phyloP scores from a whole-genome alignment of 2,888 invertebrate species.

The Rotaria sp. region DNA sequence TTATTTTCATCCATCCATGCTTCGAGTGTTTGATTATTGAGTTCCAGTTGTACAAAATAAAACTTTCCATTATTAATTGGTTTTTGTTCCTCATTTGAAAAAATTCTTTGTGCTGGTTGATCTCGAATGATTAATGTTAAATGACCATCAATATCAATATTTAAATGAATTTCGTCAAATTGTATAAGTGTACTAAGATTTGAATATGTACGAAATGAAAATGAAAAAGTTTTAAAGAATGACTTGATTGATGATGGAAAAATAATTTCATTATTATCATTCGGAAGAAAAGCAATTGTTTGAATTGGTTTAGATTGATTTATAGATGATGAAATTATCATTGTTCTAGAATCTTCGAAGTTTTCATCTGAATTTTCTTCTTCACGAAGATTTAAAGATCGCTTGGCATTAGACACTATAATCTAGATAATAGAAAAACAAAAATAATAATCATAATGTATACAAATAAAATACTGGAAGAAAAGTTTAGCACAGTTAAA shows the following conservation, averaged over 20 bases:
- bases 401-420: neutral
- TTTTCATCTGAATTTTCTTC: neutral
- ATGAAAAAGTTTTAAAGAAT: neutral
- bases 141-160: conserved; percentile 13
- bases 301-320: neutral
- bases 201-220: neutral
- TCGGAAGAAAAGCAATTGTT: neutral
- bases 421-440: neutral
- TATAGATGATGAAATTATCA: neutral
- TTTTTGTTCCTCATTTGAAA: neutral
- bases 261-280: neutral
- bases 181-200: neutral
- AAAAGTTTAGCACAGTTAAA: too few species aligned
- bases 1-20: neutral
- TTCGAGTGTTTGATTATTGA: neutral
- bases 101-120: neutral
- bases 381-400: neutral
- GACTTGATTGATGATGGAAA: neutral
- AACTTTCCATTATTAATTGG: neutral
- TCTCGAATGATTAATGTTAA: neutral
- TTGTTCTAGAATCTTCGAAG: neutral
- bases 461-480: too few species aligned
- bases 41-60: neutral
- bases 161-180: neutral
- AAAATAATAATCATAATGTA: neutral